Percentiles rank a stretch among this genome's conserved stretches.
phyloP scores from a whole-genome alignment of 2,113 vertebrate genomes.

The Takifugu bimaculatus region DNA sequence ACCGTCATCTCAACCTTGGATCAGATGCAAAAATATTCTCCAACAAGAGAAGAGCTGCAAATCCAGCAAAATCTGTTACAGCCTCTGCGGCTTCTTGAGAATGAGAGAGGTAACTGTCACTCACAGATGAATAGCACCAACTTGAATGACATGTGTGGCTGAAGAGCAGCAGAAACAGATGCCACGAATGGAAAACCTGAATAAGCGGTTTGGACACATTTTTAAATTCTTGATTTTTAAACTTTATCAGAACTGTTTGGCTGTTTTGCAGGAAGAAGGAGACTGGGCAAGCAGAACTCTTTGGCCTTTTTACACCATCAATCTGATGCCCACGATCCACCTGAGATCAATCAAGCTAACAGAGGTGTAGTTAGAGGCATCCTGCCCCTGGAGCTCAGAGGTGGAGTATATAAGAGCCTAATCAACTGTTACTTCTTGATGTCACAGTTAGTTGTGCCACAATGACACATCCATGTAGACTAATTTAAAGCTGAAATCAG shows the following conservation, averaged over 20 bases:
- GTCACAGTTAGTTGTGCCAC: background rate
- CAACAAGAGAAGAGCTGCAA: background rate
- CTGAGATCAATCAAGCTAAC: background rate
- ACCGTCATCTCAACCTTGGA: fast-evolving
- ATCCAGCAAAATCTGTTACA: slow-evolving; percentile 7
- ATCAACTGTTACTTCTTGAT: background rate
- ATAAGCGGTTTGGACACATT: background rate
- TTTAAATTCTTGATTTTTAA: slow-evolving; percentile 3
- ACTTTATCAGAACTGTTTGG: slow-evolving; percentile 36
- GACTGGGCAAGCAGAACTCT: slow-evolving; percentile 52
- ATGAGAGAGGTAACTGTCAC: slow-evolving; percentile 11
- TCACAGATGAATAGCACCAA: background rate
- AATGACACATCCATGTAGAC: too few species aligned
- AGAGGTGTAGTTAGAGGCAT: slow-evolving; percentile 14
- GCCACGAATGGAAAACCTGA: background rate
- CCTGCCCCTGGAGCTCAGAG: slow-evolving; percentile 66
- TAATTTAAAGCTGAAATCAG: too few species aligned
- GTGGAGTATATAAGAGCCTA: slow-evolving; percentile 31
- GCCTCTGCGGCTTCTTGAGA: slow-evolving; percentile 23
- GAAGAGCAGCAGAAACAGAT: too few species aligned
- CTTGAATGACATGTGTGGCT: too few species aligned
- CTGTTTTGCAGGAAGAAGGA: slow-evolving; percentile 42
- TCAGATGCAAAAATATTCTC: background rate
- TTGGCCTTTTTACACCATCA: slow-evolving; percentile 42
- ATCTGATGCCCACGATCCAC: slow-evolving; percentile 17